Evolutionary conservation across 2,113 vertebrate genomes (phyloP).

Genomic region (Cyanoderma ruficeps): DNA sequence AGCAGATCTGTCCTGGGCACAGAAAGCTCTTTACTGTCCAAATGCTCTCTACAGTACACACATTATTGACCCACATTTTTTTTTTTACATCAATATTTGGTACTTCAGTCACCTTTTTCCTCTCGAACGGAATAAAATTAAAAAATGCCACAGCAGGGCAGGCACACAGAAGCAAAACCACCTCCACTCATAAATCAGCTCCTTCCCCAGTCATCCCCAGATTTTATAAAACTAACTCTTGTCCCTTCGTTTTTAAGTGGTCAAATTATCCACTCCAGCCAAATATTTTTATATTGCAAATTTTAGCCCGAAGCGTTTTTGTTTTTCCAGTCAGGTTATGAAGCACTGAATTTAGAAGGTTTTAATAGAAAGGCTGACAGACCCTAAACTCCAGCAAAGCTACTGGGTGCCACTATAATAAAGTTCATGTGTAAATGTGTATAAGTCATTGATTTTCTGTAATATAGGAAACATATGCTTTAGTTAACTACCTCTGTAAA

Average conservation of each 20-base stretch:
- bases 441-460: slow-evolving; percentile 56
- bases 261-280: neutral
- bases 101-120: neutral
- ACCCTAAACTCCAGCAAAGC: slow-evolving; percentile 37
- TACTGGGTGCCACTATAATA: slow-evolving; percentile 49
- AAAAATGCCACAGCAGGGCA: neutral
- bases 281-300: slow-evolving; percentile 11
- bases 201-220: neutral
- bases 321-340: slow-evolving; percentile 1
- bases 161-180: neutral
- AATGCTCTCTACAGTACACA: neutral
- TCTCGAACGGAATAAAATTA: neutral
- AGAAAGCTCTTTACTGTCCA: neutral
- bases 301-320: slow-evolving; percentile 47
- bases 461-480: slow-evolving; percentile 69
- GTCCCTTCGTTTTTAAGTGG: neutral
- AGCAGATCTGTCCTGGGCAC: neutral
- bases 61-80: neutral
- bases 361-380: slow-evolving; percentile 63
- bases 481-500: slow-evolving; percentile 61
- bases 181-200: slow-evolving; percentile 26
- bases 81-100: neutral
- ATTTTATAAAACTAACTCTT: neutral
- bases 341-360: slow-evolving; percentile 33
- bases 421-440: slow-evolving; percentile 67